Percentiles rank a stretch among this genome's conserved stretches.
Conservation (phyloP, 1,140 invertebrate genomes). For the Macrosteles quadrilineatus region DNA sequence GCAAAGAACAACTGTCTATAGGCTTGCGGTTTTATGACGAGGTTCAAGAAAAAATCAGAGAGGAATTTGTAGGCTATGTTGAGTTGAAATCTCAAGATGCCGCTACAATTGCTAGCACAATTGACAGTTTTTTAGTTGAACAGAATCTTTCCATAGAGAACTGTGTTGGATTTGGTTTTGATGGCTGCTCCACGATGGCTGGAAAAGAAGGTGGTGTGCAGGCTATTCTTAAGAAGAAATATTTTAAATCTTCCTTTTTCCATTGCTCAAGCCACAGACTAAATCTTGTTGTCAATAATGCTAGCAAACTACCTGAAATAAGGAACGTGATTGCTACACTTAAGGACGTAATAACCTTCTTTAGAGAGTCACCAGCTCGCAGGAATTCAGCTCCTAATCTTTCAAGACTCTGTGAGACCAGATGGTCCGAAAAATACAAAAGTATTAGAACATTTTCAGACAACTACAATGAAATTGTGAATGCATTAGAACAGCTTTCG, state of each 20-base stretch:
- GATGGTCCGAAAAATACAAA: constrained; percentile 48
- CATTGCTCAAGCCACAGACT: constrained; percentile 48
- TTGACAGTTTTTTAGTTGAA: constrained; percentile 35
- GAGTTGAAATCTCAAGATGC: too few relatives aligned
- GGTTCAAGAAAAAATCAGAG: too few relatives aligned
- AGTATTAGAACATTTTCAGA: constrained; percentile 41
- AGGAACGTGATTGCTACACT: too few relatives aligned
- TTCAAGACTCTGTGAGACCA: constrained; percentile 44
- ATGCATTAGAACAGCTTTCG: constrained; percentile 34
- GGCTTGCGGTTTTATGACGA: constrained; percentile 42
- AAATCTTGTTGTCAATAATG: constrained; percentile 47
- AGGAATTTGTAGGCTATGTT: constrained; percentile 46
- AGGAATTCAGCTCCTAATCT: constrained; percentile 46
- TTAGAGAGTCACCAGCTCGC: constrained; percentile 46
- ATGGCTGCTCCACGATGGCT: constrained; percentile 47
- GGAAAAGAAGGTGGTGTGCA: constrained; percentile 46
- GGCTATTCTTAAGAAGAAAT: constrained; percentile 45
- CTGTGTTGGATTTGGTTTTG: constrained; percentile 42
- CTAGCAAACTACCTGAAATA: background rate
- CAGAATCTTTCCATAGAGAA: constrained; percentile 32
- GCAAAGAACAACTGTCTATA: constrained; percentile 45
- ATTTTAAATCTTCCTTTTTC: constrained; percentile 46
- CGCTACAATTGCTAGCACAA: constrained; percentile 36
- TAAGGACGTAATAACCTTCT: constrained; percentile 46
- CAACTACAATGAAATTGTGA: constrained; percentile 37